Evolutionary conservation across 2,888 invertebrate genomes (phyloP).

Genomic region (Agonopterix subpropinquella): DNA sequence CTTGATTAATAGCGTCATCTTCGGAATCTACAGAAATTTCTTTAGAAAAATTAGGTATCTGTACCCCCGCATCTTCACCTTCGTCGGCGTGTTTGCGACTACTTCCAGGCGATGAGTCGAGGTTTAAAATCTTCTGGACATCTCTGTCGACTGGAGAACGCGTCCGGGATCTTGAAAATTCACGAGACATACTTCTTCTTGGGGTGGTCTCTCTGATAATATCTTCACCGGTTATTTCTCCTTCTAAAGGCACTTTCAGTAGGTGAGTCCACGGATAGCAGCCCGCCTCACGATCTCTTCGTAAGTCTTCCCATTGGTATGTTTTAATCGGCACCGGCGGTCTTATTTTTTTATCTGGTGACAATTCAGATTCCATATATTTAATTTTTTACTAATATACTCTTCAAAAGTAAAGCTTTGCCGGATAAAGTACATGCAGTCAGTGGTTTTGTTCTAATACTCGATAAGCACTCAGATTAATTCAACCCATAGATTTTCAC

Average conservation of each 20-base stretch:
- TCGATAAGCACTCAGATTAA: background rate
- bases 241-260: constrained; percentile 77
- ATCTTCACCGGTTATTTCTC: constrained; percentile 68
- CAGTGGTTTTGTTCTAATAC: constrained; percentile 16
- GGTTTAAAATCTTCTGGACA: constrained; percentile 57
- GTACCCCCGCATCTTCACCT: constrained; percentile 61
- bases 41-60: constrained; percentile 69
- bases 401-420: constrained; percentile 21
- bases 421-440: constrained; percentile 22
- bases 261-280: constrained; percentile 89
- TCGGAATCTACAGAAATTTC: constrained; percentile 65
- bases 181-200: constrained; percentile 66
- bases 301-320: constrained; percentile 88
- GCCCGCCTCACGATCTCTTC: constrained; percentile 81
- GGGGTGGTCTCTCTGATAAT: constrained; percentile 65
- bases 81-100: constrained; percentile 66
- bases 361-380: constrained; percentile 75
- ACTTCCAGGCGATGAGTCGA: constrained; percentile 69
- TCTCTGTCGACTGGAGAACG: constrained; percentile 55
- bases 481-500: constrained; percentile 16
- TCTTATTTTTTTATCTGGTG: constrained; percentile 64
- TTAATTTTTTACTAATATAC: constrained; percentile 21
- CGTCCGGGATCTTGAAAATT: constrained; percentile 61
- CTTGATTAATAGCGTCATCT: constrained; percentile 50
- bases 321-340: constrained; percentile 85